phyloP scores from a whole-genome alignment of 2,797 vertebrate genomes.

The Pristis pectinata region DNA sequence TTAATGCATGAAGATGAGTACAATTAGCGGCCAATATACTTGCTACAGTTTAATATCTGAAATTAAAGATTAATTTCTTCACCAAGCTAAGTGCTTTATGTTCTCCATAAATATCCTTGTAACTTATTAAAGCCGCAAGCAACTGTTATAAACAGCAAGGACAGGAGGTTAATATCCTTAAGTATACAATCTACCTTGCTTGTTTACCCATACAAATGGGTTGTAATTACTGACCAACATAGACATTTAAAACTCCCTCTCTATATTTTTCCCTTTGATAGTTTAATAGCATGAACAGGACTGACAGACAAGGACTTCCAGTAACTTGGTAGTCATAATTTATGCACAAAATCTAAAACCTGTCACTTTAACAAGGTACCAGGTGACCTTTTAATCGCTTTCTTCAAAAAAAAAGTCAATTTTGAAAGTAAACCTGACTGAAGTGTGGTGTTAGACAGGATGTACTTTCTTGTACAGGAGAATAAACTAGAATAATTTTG shows the following conservation, averaged over 20 bases:
- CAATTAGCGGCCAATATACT: no score
- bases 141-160: background rate
- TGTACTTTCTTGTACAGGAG: background rate
- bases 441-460: background rate
- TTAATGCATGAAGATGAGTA: no score
- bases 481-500: no score
- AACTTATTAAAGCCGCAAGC: background rate
- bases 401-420: no score
- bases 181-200: background rate
- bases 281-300: background rate
- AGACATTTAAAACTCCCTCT: background rate
- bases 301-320: background rate
- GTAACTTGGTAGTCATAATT: background rate
- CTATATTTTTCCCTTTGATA: background rate
- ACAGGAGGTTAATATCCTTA: background rate
- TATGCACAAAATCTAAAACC: background rate
- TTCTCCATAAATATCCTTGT: background rate
- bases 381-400: background rate
- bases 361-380: background rate
- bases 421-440: no score
- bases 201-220: background rate
- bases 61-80: no score
- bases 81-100: background rate
- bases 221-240: background rate
- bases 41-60: no score